phyloP scores from a whole-genome alignment of 2,113 vertebrate genomes.

The Nothocercus julius region DNA sequence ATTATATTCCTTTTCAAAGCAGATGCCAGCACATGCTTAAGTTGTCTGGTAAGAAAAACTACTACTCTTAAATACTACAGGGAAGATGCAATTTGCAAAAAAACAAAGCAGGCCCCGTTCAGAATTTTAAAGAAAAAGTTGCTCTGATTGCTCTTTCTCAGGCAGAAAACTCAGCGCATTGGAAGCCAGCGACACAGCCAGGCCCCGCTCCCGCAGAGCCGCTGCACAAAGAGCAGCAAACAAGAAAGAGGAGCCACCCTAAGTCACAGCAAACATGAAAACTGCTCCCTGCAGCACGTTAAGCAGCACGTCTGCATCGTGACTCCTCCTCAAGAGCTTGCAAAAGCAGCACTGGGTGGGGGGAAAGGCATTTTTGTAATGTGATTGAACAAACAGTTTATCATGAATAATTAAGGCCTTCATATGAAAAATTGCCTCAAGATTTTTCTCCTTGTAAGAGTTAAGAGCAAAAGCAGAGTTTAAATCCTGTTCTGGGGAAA shows the following conservation, averaged over 20 bases:
- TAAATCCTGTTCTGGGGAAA: neutral
- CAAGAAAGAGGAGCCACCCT: neutral
- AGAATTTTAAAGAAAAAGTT: neutral
- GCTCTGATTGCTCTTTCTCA: neutral
- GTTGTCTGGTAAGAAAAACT: neutral
- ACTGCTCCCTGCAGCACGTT: neutral
- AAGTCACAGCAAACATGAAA: neutral
- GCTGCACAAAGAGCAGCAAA: neutral
- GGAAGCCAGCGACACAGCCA: neutral
- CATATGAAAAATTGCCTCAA: neutral
- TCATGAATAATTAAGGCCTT: neutral
- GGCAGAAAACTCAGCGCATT: neutral
- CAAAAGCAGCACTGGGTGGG: neutral
- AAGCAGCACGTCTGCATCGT: neutral
- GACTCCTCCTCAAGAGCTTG: neutral
- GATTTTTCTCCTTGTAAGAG: neutral
- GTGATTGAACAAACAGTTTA: neutral
- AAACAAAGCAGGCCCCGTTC: neutral
- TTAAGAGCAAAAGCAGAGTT: neutral
- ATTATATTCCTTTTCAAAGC: slow-evolving; percentile 3
- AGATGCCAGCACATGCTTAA: neutral
- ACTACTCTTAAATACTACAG: neutral
- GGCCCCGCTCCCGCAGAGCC: neutral
- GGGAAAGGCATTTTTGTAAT: neutral
- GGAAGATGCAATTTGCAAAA: neutral